Evolutionary conservation across 64 coral and sea anemone species (phyloP), one percentile per base, ranked within the genome.

Genomic region (Stichodactyla mertensii): DNA sequence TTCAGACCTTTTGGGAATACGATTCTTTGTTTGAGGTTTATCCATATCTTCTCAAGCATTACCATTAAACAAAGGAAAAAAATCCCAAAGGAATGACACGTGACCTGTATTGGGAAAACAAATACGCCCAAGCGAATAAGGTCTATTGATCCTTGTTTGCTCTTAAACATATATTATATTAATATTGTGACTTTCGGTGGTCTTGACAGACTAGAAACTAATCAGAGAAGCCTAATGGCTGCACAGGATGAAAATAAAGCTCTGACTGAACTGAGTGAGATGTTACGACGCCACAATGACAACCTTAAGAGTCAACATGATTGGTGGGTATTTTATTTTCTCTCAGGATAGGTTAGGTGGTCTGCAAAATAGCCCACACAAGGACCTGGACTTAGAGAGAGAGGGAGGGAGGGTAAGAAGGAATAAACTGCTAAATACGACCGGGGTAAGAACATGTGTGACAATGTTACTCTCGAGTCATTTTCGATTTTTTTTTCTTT

Each of bases 221-320:
- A 87, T 59, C 90, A 94, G 54, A 84, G 93, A 10, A 95, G 89
- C 80, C 87, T 98, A 14, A 92, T 89, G 90, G 93, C 96, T 6
- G 92, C 96, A 6, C 96, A 98, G 81, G 92, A 98, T 20, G 96
- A 98, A 74, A 87, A 92, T 24, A 92, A 92, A 77, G 88, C 96
- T n/a, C 78, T 95, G 22, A 88, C 93, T 19, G 96, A 98, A 64
- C 91, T 98, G 28, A 98, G 91, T 59, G 96, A 95, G 55, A 98
- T 98, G 96, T 55, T 94, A 9, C 69, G 93, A 74, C 89, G 96
- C 54, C 96, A 98, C 71, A 98, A 98, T 55, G 96, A 98, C 51
- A 98, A 98, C 10, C 57, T 98, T 15, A 98, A 98, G 77, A 98
- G 89, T 27, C 96, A 98, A 61, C 96, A 98, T 79, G 96, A 98